Evolutionary conservation across 1,140 invertebrate genomes (phyloP), one percentile per base, ranked within the genome.

Genomic region (Diorhabda sublineata): DNA sequence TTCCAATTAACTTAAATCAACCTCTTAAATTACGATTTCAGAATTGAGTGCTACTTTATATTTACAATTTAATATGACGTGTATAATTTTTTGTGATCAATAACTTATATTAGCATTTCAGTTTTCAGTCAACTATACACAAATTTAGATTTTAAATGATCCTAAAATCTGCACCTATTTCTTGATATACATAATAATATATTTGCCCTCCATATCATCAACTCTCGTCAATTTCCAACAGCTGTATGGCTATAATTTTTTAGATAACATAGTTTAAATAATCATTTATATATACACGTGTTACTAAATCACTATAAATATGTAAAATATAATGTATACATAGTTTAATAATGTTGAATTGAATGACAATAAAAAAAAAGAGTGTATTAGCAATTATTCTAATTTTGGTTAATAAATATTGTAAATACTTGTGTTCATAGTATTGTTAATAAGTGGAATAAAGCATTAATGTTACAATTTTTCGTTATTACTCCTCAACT

Each of bases 371-470:
- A 62, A 62, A 9, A 1, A 62, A 42, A 11, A 59, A 11, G 5
- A 8, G 11, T 52, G 5, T 52, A 43, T 44, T 43, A 60, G 2
- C 2, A 43, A 43, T 43, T 62, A 43, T 62, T 43, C 43, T 44
- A 43, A 43, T 43, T 43, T 9, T 43, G 61, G 41, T 62, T 1
- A 62, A 43, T 43, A 11, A 43, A 62, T 62, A 43, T 42, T 44
- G 7, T 43, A 42, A 62, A n/a, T 5, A 59, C 26, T 43, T 62
- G 42, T 62, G 61, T 62, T 43, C n/a, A 62, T 62, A 62, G 61
- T 43, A 43, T 43, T 62, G 61, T 62, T 62, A 62, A n/a, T 62
- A 62, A 43, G 61, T 62, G 61, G 61, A 44, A 45, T 62, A 62
- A 62, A 62, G 61, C 61, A 62, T 62, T 43, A 62, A 43, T 62